phyloP scores from a whole-genome alignment of 2,113 vertebrate species.

The Odontophorus gujanensis region DNA sequence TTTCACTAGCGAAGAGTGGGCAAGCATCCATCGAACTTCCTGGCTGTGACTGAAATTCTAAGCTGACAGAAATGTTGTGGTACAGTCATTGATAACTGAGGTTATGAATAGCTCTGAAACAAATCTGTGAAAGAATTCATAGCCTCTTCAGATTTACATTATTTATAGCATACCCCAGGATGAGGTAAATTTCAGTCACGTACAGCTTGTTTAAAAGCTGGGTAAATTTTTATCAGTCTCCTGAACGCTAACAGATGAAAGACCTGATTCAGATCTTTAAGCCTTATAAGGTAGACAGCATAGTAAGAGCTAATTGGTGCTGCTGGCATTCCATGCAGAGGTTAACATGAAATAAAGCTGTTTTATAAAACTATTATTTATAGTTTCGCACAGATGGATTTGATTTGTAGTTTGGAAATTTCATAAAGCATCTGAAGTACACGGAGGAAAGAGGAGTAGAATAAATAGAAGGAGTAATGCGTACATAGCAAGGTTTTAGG shows the following conservation, averaged over 20 bases:
- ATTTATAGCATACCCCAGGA: conserved; percentile 71
- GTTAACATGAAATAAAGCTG: conserved; percentile 69
- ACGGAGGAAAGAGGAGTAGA: conserved; percentile 33
- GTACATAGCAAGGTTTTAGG: not conserved
- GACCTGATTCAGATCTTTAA: conserved; percentile 66
- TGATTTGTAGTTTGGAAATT: conserved; percentile 76
- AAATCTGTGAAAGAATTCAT: conserved; percentile 79
- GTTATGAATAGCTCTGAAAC: conserved; percentile 78
- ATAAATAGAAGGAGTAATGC: conserved; percentile 22
- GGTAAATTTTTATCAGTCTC: conserved; percentile 78
- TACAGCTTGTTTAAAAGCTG: conserved; percentile 74
- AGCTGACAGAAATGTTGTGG: conserved; percentile 55
- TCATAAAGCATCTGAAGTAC: conserved; percentile 69
- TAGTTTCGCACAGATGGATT: conserved; percentile 76
- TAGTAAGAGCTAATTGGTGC: conserved; percentile 71
- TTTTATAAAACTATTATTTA: conserved; percentile 66
- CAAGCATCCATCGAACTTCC: conserved; percentile 70
- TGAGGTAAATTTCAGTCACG: conserved; percentile 77
- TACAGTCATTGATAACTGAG: conserved; percentile 77
- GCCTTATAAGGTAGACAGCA: conserved; percentile 54
- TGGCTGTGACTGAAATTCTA: conserved; percentile 72
- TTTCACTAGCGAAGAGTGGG: conserved; percentile 34
- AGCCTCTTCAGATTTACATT: conserved; percentile 74
- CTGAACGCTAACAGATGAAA: conserved; percentile 77
- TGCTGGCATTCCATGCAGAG: not conserved